phyloP scores from a whole-genome alignment of 2,888 invertebrate genomes.

The Drosophila silvestris region DNA sequence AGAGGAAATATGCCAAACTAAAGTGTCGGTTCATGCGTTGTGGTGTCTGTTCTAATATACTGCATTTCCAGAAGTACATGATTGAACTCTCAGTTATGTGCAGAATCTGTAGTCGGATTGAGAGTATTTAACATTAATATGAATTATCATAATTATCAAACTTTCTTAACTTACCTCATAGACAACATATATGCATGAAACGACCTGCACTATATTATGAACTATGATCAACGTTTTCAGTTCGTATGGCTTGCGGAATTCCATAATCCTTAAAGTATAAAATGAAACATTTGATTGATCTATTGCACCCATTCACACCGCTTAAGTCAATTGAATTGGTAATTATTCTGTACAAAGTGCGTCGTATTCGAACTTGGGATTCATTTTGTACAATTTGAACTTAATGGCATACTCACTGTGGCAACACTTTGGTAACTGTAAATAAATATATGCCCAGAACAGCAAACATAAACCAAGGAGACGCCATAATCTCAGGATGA shows the following conservation, averaged over 20 bases:
- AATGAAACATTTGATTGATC: conserved; percentile 13
- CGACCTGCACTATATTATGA: conserved; percentile 93
- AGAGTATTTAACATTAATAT: background rate
- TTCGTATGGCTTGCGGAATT: conserved; percentile 88
- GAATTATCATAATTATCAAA: background rate
- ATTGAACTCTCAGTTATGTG: conserved; percentile 55
- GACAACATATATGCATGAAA: conserved; percentile 75
- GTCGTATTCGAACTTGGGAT: background rate
- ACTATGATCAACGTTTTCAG: conserved; percentile 89
- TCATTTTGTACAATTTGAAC: conserved; percentile 1
- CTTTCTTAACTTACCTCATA: conserved; percentile 56
- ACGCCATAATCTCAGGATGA: conserved; percentile 56
- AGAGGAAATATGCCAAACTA: conserved; percentile 87
- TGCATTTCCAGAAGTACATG: conserved; percentile 72
- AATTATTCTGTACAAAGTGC: conserved; percentile 33
- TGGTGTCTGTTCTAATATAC: conserved; percentile 37
- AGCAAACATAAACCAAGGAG: conserved; percentile 62
- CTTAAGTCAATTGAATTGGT: conserved; percentile 26
- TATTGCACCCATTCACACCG: conserved; percentile 1
- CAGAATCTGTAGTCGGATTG: conserved; percentile 57
- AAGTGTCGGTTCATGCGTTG: conserved; percentile 50
- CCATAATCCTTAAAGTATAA: conserved; percentile 87
- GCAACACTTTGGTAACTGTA: conserved; percentile 61
- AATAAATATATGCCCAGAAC: conserved; percentile 72
- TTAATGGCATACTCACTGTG: conserved; percentile 61